These are phyloP conservation scores for Drosophila parabipectinata DNA, from an alignment of 1,140 invertebrate genomes.

Conservation along the genomic window DNA sequence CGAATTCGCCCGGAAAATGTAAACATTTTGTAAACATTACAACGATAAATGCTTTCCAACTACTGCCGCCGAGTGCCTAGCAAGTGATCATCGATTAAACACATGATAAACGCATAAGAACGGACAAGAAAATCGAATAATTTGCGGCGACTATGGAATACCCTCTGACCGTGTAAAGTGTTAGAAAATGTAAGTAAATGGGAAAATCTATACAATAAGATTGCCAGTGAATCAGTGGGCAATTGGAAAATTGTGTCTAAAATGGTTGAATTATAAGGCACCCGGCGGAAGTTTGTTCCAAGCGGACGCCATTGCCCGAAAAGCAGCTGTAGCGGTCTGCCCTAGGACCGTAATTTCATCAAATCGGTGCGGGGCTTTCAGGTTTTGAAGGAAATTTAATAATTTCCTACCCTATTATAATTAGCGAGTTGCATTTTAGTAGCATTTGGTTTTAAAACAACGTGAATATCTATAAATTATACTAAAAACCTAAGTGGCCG, in stretches of 20 bases:
- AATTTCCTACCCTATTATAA: no score
- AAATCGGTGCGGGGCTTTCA: no score
- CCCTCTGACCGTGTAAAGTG: constrained; percentile 13
- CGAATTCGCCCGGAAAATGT: constrained; percentile 26
- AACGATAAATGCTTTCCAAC: constrained; percentile 20
- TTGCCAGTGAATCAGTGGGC: no score
- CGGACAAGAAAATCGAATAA: constrained; percentile 18
- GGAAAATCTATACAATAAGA: background rate
- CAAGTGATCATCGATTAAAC: constrained; percentile 28
- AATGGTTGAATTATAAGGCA: no score
- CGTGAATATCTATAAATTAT: no score
- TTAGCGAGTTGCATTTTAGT: no score
- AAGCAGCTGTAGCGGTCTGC: no score
- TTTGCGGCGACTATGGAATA: constrained; percentile 34
- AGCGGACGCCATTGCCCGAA: no score
- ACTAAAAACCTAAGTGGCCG: no score
- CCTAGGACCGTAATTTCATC: no score
- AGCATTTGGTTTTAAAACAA: no score
- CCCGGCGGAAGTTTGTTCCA: background rate
- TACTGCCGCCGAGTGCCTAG: constrained; percentile 14
- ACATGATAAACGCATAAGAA: constrained; percentile 35
- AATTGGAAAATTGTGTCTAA: background rate
- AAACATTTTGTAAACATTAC: constrained; percentile 32
- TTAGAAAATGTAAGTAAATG: constrained; percentile 48
- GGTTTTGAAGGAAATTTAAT: no score